A percentile compares a stretch with the other conserved stretches of the same genome.
Evolutionary conservation across 2,888 invertebrate genomes (phyloP).

Genomic region (Chrysopilus asiliformis): DNA sequence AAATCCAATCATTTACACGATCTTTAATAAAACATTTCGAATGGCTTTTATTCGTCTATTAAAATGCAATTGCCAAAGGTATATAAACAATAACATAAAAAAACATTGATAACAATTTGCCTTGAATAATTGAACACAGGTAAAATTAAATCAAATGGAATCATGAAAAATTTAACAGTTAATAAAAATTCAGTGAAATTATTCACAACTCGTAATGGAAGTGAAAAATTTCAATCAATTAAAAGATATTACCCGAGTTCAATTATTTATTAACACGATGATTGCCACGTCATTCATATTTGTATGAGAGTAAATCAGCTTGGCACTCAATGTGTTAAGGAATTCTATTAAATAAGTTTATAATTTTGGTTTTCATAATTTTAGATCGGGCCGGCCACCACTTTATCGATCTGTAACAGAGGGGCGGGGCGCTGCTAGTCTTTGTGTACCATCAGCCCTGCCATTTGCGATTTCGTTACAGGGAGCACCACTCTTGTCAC

Average conservation of each 20-base stretch:
- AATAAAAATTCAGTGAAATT: neutral
- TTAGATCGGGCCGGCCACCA: conserved; percentile 55
- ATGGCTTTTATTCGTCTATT: conserved; percentile 68
- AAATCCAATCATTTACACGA: conserved; percentile 87
- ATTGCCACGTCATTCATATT: too few species aligned
- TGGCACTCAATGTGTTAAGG: too few species aligned
- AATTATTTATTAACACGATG: too few species aligned
- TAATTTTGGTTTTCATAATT: too few species aligned
- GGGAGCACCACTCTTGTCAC: conserved; percentile 41
- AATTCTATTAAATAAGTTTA: conserved; percentile 1
- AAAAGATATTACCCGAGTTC: too few species aligned
- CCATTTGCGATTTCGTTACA: conserved; percentile 65
- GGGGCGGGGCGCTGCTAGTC: conserved; percentile 52
- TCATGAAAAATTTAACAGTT: neutral
- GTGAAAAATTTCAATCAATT: too few species aligned
- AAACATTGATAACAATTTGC: too few species aligned
- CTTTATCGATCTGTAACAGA: conserved; percentile 58
- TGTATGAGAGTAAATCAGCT: too few species aligned
- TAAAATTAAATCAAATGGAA: neutral
- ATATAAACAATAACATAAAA: too few species aligned
- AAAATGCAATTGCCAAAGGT: conserved; percentile 64
- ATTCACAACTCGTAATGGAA: too few species aligned
- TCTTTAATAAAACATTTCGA: conserved; percentile 81
- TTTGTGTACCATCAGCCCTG: conserved; percentile 57
- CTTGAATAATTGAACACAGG: too few species aligned